Evolutionary conservation across 2,797 vertebrate species (phyloP).

Genomic region (Lacerta viridis): DNA sequence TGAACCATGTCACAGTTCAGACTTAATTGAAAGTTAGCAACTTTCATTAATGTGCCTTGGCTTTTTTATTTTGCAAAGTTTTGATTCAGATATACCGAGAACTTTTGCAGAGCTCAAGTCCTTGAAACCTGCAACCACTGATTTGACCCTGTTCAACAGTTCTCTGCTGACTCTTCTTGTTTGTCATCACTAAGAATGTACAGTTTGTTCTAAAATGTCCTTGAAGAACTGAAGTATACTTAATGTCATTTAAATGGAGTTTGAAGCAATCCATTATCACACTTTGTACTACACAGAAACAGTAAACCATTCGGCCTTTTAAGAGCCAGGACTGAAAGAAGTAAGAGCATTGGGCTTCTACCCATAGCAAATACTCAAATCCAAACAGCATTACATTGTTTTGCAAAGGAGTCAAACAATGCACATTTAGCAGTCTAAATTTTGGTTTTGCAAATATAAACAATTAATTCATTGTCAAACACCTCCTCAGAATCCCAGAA

Average conservation of each 20-base stretch:
- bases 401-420: constrained; percentile 17
- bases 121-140: background rate
- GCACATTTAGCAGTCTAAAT: background rate
- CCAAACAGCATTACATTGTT: background rate
- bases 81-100: constrained; percentile 25
- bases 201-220: constrained; percentile 27
- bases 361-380: background rate
- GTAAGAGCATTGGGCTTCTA: background rate
- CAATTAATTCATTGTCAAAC: background rate
- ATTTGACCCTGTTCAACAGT: accelerated
- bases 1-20: constrained; percentile 31
- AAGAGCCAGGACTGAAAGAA: background rate
- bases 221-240: constrained; percentile 27
- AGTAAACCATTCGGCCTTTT: constrained; percentile 1
- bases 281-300: constrained; percentile 2
- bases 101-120: constrained; percentile 12
- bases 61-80: background rate
- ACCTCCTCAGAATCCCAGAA: constrained; percentile 4
- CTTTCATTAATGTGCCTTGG: constrained; percentile 8
- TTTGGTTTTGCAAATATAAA: background rate
- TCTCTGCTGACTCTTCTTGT: background rate
- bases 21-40: constrained; percentile 21
- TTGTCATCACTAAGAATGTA: accelerated
- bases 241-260: background rate
- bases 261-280: constrained; percentile 12